phyloP scores from a whole-genome alignment of 2,888 invertebrate genomes.

The Parapristionchus giblindavisi region DNA sequence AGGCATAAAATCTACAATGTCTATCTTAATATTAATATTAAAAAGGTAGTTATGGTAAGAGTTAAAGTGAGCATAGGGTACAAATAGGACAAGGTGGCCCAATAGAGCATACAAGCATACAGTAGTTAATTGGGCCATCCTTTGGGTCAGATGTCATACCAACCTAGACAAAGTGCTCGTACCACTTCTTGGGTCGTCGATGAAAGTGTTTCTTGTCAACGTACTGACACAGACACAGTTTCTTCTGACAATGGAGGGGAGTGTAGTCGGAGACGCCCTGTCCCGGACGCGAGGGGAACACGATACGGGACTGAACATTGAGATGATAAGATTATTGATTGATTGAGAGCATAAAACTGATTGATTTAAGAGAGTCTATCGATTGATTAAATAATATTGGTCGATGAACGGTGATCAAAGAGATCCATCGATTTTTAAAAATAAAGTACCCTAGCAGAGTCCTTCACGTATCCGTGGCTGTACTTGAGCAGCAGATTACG shows the following conservation, averaged over 20 bases:
- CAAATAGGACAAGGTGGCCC: too few species aligned
- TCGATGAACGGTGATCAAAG: too few species aligned
- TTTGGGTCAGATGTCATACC: too few species aligned
- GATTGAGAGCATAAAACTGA: neutral
- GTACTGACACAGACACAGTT: conserved; percentile 66
- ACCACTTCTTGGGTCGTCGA: conserved; percentile 55
- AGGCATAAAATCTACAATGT: too few species aligned
- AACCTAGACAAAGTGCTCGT: conserved; percentile 53
- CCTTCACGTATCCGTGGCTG: conserved; percentile 64
- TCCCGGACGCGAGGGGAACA: conserved; percentile 63
- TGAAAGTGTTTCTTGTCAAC: conserved; percentile 62
- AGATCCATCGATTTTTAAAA: too few species aligned
- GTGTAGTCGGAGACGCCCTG: conserved; percentile 64
- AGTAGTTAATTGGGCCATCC: too few species aligned
- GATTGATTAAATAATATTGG: too few species aligned
- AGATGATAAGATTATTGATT: neutral
- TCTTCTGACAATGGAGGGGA: conserved; percentile 65
- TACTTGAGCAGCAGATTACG: conserved; percentile 56
- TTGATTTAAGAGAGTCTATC: too few species aligned
- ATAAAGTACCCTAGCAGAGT: conserved; percentile 59
- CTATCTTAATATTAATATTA: too few species aligned
- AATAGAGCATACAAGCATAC: too few species aligned
- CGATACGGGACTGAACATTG: conserved; percentile 56
- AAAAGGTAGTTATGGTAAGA: too few species aligned
- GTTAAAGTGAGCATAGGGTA: too few species aligned